These are phyloP conservation scores for Hypsibius dujardini DNA, from an alignment of 1,140 invertebrate species.

Conservation along the genomic window DNA sequence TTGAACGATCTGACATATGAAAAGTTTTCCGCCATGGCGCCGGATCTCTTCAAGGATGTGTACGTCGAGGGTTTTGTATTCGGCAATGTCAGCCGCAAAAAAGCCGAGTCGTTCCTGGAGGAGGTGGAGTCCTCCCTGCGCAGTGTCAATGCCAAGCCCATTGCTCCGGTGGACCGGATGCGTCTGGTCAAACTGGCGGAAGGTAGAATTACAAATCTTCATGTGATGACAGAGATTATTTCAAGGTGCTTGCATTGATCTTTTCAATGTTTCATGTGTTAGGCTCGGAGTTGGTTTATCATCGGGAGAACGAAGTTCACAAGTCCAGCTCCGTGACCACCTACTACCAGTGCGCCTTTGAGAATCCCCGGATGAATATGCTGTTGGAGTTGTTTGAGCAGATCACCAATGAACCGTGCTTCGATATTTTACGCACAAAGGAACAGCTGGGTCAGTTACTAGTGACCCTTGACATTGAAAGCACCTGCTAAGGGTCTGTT, in stretches of 20 bases:
- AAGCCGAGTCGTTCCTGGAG: neutral
- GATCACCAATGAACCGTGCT: slow-evolving; percentile 74
- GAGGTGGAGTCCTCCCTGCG: neutral
- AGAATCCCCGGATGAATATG: slow-evolving; percentile 59
- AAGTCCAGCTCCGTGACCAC: slow-evolving; percentile 65
- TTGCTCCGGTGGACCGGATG: neutral
- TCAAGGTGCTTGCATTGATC: no score
- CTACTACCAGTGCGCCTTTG: slow-evolving; percentile 70
- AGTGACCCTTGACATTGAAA: neutral
- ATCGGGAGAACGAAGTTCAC: slow-evolving; percentile 51
- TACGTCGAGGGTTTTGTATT: slow-evolving; percentile 11
- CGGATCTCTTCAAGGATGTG: neutral
- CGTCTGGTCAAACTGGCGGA: neutral
- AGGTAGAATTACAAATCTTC: neutral
- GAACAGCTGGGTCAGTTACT: slow-evolving; percentile 58
- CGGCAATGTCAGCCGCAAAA: slow-evolving; percentile 11
- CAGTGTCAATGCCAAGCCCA: neutral
- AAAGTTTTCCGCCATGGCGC: slow-evolving; percentile 34
- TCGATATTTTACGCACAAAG: slow-evolving; percentile 71
- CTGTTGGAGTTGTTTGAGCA: slow-evolving; percentile 68
- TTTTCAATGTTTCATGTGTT: no score
- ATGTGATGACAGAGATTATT: no score
- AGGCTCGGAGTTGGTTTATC: slow-evolving; percentile 26
- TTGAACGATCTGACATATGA: slow-evolving; percentile 50
- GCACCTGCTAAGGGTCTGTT: slow-evolving; percentile 14